Evolutionary conservation across 1,140 invertebrate genomes (phyloP), one percentile per base, ranked within the genome.

Genomic region (Campodea augens): DNA sequence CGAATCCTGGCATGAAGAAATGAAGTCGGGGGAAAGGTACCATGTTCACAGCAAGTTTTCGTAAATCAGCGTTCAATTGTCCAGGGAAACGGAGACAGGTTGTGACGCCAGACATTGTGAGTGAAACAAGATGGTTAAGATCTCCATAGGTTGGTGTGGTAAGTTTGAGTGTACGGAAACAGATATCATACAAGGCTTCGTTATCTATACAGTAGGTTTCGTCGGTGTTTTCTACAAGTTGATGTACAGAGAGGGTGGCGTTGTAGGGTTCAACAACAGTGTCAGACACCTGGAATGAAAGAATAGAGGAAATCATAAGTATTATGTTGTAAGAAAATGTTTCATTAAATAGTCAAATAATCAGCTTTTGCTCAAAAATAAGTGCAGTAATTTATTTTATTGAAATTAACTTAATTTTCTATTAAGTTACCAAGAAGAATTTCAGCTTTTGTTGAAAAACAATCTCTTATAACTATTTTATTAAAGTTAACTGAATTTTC

Each of bases 1-100:
- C 90, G 60, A 95, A 96, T 12, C 90, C 90, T 25, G 90, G 89
- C 76, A 91, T 91, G 63, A 92, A 96, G 74, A 96, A 96, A 63
- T 96, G 90, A 22, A 96, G 73, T 57, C 91, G 77, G 32, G 91
- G 91, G 70, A 91, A 96, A 42, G 90, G 91, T 27, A 96, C 90
- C 90, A 96, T 95, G 64, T 96, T 95, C 15, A 96, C 91, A 23
- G 91, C 91, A 50, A 96, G 61, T 70, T 96, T 96, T 43, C 91
- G 71, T 32, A 96, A 67, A 69, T 96, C 91, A 39, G 91, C 88
- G 56, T 86, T 86, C 47, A 85, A 55, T 58, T 86, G 81, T 43
- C 81, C 81, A 2, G 81, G 81, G 65, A 86, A 86, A 52, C 84
- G 41, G 20, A 63, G 54, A 38, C 77, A 80, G 1, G 77, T 78